These are phyloP conservation scores for Holothuria glaberrima DNA, from an alignment of 35 echinoderm and acorn worm genomes.

Conservation along the genomic window DNA sequence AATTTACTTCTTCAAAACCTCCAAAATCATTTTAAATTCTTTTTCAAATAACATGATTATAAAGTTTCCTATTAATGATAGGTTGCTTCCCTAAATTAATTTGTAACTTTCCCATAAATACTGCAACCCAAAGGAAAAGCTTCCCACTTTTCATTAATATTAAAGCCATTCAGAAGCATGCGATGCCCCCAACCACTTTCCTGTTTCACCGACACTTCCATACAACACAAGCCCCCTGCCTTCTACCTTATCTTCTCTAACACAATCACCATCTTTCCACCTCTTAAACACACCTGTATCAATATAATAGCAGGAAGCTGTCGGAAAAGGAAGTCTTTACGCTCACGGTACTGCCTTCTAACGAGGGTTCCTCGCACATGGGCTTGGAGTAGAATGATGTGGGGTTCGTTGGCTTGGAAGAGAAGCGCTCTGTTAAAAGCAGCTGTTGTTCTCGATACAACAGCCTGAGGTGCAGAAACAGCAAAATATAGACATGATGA, in stretches of 20 bases:
- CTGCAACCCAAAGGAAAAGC: not conserved
- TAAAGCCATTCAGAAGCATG: not conserved
- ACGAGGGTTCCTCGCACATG: conserved; percentile 79
- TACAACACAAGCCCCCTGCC: not conserved
- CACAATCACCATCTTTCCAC: not conserved
- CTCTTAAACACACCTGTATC: conserved; percentile 77
- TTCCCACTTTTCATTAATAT: not conserved
- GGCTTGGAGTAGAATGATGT: conserved; percentile 84
- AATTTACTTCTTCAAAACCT: too few relatives aligned
- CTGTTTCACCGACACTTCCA: not conserved
- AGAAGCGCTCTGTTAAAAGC: conserved; percentile 82
- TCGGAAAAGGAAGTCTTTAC: conserved; percentile 79
- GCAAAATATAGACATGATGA: not conserved
- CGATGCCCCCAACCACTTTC: too few relatives aligned
- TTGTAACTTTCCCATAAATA: not conserved
- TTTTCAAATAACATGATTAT: too few relatives aligned
- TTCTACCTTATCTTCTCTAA: not conserved
- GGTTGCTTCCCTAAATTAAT: not conserved
- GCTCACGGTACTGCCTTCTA: conserved; percentile 69
- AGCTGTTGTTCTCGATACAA: conserved; percentile 78
- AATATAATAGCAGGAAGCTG: conserved; percentile 93
- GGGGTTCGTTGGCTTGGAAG: conserved; percentile 90
- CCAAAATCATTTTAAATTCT: too few relatives aligned
- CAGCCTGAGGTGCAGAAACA: conserved; percentile 57
- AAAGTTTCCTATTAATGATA: not conserved